phyloP scores from a whole-genome alignment of 2,888 invertebrate species.

The Drosophila nr. medialis region DNA sequence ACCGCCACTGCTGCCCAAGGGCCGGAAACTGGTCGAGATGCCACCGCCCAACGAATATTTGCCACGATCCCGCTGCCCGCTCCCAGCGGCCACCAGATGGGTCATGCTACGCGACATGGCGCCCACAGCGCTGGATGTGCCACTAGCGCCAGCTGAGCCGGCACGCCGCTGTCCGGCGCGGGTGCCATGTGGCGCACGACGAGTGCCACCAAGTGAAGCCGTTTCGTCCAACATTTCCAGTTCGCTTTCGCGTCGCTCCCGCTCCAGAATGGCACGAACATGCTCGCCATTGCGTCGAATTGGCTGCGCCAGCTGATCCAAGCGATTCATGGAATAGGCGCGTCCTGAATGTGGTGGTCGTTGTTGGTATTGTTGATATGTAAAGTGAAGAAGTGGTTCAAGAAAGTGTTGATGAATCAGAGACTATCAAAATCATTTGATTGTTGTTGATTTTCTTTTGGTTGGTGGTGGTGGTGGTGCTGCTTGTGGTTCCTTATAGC shows the following conservation, averaged over 20 bases:
- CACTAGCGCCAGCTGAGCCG: conserved; percentile 53
- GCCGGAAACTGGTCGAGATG: conserved; percentile 82
- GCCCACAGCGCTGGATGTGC: conserved; percentile 68
- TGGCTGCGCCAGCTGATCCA: conserved; percentile 93
- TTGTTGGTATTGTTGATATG: conserved; percentile 48
- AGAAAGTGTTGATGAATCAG: conserved; percentile 69
- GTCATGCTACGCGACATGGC: conserved; percentile 90
- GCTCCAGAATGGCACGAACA: conserved; percentile 84
- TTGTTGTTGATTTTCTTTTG: conserved; percentile 37
- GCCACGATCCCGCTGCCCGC: conserved; percentile 56
- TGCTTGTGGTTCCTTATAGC: conserved; percentile 55
- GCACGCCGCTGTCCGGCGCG: conserved; percentile 26
- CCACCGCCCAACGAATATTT: conserved; percentile 80
- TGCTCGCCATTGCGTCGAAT: conserved; percentile 86
- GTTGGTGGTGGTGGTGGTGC: conserved; percentile 37
- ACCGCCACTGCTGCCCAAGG: conserved; percentile 76
- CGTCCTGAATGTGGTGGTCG: conserved; percentile 87
- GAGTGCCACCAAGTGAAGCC: conserved; percentile 72
- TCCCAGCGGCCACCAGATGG: conserved; percentile 86
- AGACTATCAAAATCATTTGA: conserved; percentile 45
- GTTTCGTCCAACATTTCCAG: conserved; percentile 83
- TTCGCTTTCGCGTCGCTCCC: conserved; percentile 83
- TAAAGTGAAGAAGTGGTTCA: conserved; percentile 68
- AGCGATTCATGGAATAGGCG: conserved; percentile 96
- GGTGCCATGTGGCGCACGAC: conserved; percentile 21